phyloP scores from a whole-genome alignment of 2,113 vertebrate species.

The Condylura cristata region DNA sequence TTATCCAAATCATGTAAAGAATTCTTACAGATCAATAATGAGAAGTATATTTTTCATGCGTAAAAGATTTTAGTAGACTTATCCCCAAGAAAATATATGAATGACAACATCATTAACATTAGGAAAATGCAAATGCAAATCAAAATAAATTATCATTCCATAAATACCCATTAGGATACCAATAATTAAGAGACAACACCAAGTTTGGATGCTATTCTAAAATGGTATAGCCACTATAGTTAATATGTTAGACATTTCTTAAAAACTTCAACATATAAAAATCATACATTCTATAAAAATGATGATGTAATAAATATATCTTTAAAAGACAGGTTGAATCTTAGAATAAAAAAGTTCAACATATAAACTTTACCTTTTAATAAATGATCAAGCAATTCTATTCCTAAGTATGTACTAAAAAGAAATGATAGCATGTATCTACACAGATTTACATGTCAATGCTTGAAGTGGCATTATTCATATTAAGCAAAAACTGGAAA shows the following conservation, averaged over 20 bases:
- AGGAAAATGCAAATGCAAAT: not conserved
- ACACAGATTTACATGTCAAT: not conserved
- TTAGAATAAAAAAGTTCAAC: too few species aligned
- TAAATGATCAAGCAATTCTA: not conserved
- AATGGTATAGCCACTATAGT: not conserved
- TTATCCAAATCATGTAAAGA: conserved; percentile 6
- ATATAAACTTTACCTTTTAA: not conserved
- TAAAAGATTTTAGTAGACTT: not conserved
- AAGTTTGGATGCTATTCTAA: not conserved
- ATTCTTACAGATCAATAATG: conserved; percentile 12
- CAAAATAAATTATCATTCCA: not conserved
- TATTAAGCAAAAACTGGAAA: not conserved
- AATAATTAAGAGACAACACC: not conserved
- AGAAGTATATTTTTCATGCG: not conserved
- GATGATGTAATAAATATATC: too few species aligned
- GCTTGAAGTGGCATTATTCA: not conserved
- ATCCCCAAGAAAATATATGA: conserved; percentile 2
- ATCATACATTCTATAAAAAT: too few species aligned
- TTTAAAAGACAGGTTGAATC: too few species aligned
- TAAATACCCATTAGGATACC: not conserved
- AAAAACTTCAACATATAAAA: not conserved
- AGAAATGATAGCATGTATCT: not conserved
- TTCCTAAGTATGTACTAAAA: not conserved
- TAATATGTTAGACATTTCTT: not conserved
- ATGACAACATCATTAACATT: not conserved